Evolutionary conservation across 2,888 invertebrate species (phyloP), one percentile per base, ranked within the genome.

Genomic region (Chaetoderma sp.): DNA sequence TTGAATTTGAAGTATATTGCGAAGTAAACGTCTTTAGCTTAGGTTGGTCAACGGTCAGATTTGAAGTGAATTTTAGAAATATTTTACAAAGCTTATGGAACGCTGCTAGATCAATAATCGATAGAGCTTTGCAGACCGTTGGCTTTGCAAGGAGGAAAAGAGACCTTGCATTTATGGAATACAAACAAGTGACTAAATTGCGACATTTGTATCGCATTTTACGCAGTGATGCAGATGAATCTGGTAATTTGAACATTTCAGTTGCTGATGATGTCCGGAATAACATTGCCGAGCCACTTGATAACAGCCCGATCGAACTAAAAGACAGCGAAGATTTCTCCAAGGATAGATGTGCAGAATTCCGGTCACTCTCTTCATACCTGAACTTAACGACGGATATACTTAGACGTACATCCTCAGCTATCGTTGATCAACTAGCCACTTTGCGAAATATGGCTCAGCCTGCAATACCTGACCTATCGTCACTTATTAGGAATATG

Each of bases 61-160:
- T 52, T 52, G 52, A 32, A 13, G 13, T 32, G 3, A 47, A 58
- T 25, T 58, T 58, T 28, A 2, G 36, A 32, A 58, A 58, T 27
- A 44, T 47, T 10, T 25, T 58, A 10, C 28, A 25, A 18, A 58
- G 45, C n/a, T 21, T 58, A 45, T 58, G 44, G 59, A 33, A 58
- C n/a, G 27, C 16, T 18, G 59, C 59, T 2, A 44, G 32, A 27
- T n/a, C 10, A 2, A 8, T 27, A 4, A n/a, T 58, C 6, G 8
- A 45, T 23, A 52, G 32, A 5, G 52, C 52, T 2, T 13, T 13
- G n/a, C 10, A 36, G 39, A 28, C 21, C 3, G 28, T 2, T 4
- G 4, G 3, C 4, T 32, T 52, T 16, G 16, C 27, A 4, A 2
- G 32, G 32, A 32, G 52, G 5, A 52, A 33, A 30, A 28, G 52